phyloP scores from a whole-genome alignment of 2,888 invertebrate genomes.

The Cantharis nigra region DNA sequence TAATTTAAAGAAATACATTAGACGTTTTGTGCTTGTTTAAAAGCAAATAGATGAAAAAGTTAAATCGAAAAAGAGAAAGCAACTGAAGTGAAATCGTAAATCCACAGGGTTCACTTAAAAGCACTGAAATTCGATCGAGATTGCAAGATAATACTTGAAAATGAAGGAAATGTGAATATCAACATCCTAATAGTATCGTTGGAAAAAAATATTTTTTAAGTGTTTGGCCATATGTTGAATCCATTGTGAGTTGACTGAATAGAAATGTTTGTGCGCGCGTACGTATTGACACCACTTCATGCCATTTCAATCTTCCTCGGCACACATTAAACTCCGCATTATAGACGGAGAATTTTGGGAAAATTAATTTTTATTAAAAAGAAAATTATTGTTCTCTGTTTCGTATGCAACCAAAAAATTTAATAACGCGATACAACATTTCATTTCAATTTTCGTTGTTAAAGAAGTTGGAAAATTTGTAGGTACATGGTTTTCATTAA shows the following conservation, averaged over 20 bases:
- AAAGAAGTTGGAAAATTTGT: background rate
- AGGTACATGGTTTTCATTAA: background rate
- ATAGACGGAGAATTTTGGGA: background rate
- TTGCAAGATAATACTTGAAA: background rate
- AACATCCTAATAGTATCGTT: background rate
- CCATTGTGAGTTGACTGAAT: slow-evolving; percentile 2
- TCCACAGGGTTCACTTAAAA: background rate
- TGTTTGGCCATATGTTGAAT: background rate
- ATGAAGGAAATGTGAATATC: background rate
- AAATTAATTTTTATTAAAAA: background rate
- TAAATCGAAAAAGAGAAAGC: background rate
- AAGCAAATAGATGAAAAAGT: background rate
- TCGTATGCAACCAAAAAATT: background rate
- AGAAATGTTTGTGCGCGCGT: background rate
- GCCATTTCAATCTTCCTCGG: background rate
- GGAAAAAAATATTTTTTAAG: background rate
- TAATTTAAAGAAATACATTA: background rate
- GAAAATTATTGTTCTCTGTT: background rate
- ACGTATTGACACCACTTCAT: background rate
- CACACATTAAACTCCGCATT: background rate
- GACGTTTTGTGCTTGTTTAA: background rate
- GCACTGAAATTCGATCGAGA: background rate
- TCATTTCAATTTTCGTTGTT: background rate
- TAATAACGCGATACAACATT: background rate
- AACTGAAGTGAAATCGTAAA: background rate